Evolutionary conservation across 2,113 vertebrate species (phyloP).

Genomic region (Macrotus californicus): DNA sequence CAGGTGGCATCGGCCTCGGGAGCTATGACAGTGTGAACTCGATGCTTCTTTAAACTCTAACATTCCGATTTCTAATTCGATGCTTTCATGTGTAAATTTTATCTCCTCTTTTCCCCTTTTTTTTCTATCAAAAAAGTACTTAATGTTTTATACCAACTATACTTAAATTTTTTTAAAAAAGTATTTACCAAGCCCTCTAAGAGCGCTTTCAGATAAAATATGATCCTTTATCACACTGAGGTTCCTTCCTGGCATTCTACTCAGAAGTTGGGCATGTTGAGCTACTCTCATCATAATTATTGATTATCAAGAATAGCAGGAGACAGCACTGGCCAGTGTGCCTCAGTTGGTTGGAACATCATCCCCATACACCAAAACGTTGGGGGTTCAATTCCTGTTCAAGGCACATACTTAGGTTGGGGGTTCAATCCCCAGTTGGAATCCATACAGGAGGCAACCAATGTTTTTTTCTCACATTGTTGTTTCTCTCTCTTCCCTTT

Average conservation of each 20-base stretch:
- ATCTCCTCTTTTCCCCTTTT: background rate
- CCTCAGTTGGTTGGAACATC: too few species aligned
- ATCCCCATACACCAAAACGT: too few species aligned
- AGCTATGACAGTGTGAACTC: background rate
- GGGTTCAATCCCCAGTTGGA: too few species aligned
- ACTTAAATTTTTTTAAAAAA: background rate
- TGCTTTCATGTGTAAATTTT: background rate
- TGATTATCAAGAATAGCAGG: background rate
- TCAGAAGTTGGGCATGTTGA: background rate
- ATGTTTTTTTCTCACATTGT: too few species aligned
- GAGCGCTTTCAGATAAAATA: background rate
- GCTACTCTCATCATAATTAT: background rate
- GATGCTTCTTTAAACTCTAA: background rate
- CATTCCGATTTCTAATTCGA: background rate
- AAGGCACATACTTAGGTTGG: too few species aligned
- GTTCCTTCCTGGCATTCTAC: background rate
- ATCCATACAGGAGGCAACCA: too few species aligned
- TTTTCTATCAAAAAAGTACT: background rate
- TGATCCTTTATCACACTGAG: background rate
- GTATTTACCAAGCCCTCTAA: background rate
- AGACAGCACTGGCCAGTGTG: too few species aligned
- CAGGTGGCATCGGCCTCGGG: background rate
- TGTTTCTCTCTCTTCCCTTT: too few species aligned
- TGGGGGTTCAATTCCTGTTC: too few species aligned
- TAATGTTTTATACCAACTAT: background rate